phyloP scores from a whole-genome alignment of 2,797 vertebrate genomes.

The Euphonia xanthogaster region DNA sequence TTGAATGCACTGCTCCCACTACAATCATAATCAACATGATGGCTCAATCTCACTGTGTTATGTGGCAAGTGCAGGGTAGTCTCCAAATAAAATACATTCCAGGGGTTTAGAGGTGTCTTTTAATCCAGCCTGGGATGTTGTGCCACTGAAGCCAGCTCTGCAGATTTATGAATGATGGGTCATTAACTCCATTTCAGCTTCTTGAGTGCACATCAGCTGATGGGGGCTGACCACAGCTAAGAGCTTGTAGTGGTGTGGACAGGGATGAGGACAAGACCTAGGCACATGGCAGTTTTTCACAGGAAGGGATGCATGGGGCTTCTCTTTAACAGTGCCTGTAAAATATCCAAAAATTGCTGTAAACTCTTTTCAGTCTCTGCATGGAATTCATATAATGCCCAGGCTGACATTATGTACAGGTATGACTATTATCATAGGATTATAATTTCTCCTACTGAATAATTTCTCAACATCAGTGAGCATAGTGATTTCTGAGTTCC shows the following conservation, averaged over 20 bases:
- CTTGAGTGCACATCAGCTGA: background rate
- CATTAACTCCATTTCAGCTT: background rate
- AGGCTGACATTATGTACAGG: background rate
- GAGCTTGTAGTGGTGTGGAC: background rate
- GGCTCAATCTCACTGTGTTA: background rate
- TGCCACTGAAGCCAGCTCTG: background rate
- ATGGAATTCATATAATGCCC: rapidly evolving
- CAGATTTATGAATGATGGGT: background rate
- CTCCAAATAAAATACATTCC: background rate
- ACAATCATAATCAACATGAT: background rate
- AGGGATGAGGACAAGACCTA: background rate
- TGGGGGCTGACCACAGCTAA: rapidly evolving
- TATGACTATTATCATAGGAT: background rate
- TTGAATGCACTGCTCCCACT: background rate
- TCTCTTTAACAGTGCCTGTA: background rate
- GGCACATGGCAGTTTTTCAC: rapidly evolving
- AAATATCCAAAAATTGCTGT: background rate
- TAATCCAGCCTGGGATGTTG: background rate
- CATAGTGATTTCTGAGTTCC: background rate
- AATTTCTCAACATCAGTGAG: background rate
- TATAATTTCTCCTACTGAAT: background rate
- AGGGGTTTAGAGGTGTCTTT: background rate
- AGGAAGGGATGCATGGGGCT: background rate
- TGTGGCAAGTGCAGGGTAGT: background rate
- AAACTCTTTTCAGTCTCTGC: background rate